phyloP scores from a whole-genome alignment of 2,888 invertebrate genomes.

The Pimpla rufipes region DNA sequence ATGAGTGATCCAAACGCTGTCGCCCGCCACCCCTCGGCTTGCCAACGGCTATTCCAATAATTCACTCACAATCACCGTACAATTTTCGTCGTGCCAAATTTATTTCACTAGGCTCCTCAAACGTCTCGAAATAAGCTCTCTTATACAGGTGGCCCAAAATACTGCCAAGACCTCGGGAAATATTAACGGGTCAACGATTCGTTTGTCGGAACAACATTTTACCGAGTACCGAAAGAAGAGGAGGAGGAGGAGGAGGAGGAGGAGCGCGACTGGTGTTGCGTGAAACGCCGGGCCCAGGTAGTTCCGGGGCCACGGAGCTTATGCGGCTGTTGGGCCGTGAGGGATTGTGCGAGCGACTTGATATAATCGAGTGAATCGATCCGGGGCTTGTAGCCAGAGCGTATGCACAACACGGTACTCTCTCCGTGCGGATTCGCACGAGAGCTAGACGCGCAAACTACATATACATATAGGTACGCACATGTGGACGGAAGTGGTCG shows the following conservation, averaged over 20 bases:
- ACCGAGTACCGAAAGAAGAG: too few relatives aligned
- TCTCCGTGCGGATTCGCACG: conserved; percentile 2
- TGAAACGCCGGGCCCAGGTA: conserved; percentile 41
- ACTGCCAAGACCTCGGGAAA: too few relatives aligned
- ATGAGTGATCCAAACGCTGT: neutral
- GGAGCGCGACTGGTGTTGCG: conserved; percentile 44
- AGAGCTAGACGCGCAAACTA: neutral
- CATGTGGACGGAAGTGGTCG: conserved; percentile 48
- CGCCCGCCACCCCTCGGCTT: too few relatives aligned
- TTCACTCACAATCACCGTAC: too few relatives aligned
- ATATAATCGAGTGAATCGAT: conserved; percentile 60
- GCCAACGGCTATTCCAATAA: too few relatives aligned
- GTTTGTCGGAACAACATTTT: too few relatives aligned
- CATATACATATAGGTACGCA: neutral
- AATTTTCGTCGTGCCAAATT: too few relatives aligned
- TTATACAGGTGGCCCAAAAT: too few relatives aligned
- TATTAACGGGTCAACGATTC: too few relatives aligned
- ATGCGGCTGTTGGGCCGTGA: conserved; percentile 36
- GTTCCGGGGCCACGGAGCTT: conserved; percentile 36
- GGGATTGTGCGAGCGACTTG: conserved; percentile 50
- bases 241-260: too few relatives aligned
- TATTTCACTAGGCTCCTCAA: too few relatives aligned
- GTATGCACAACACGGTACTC: conserved; percentile 37
- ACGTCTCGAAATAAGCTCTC: too few relatives aligned
- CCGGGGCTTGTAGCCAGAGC: conserved; percentile 33